Evolutionary conservation across 2,888 invertebrate species (phyloP), one percentile per base, ranked within the genome.

Genomic region (Amblyjoppa proteus): DNA sequence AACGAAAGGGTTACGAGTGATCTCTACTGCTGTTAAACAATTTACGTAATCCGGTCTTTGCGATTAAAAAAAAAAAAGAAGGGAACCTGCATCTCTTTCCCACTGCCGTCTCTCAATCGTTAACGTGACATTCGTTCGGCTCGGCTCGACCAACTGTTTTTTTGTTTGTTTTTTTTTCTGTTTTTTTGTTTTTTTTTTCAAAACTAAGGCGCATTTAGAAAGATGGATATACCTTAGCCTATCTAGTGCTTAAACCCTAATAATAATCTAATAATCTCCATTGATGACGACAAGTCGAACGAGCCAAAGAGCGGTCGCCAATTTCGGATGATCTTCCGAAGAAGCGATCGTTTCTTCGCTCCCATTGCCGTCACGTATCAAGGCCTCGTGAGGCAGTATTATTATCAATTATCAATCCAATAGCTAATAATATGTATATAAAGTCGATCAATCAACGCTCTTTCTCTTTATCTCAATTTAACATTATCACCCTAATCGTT

Each of bases 361-460:
- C 74, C 68, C 45, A 38, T 90, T 91, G 90, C 89, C 92, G 90
- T 87, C 92, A 92, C 89, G 87, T 89, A 91, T 92, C 92, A 86
- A 94, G 93, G 93, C 93, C 94, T 93, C 92, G 93, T 91, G 91
- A 93, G 94, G 94, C 94, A 93, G 92, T 93, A 92, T 92, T 90
- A 91, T 89, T 90, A 91, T 89, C 88, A 89, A 90, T 87, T 90
- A 88, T 91, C 90, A 90, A 90, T 89, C 61, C 86, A 90, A 90
- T 89, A 92, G 86, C 89, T 91, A 91, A 90, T 83, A 77, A 78
- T 88, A 87, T 85, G 77, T 87, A 88, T 87, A 90, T 91, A 90
- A 88, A 91, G 89, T 92, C 91, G 90, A 88, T 90, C 88, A 88
- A 89, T 90, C 88, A 84, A 88, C 83, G 75, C 71, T 80, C 45